phyloP scores from a whole-genome alignment of 2,113 vertebrate genomes.

The Oenanthe melanoleuca region DNA sequence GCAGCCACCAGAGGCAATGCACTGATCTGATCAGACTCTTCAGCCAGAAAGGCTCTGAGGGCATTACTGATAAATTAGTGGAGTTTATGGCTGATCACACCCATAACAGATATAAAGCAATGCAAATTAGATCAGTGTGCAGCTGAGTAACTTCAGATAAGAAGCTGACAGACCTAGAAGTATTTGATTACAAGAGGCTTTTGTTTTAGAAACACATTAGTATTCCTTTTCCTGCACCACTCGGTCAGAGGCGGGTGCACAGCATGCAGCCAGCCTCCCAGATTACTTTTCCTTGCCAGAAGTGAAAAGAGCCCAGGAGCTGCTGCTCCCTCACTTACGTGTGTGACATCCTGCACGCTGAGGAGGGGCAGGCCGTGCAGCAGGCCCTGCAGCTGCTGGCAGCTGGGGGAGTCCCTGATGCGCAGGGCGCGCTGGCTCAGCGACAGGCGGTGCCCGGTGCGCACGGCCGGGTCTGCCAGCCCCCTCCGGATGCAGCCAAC shows the following conservation, averaged over 20 bases:
- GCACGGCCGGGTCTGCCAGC: slow-evolving; percentile 84
- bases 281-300: background rate
- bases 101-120: background rate
- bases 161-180: background rate
- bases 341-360: slow-evolving; percentile 82
- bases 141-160: background rate
- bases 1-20: background rate
- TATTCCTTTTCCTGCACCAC: background rate
- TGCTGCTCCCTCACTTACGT: slow-evolving; percentile 75
- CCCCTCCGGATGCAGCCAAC: slow-evolving; percentile 81
- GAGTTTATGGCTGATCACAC: background rate
- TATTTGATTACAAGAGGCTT: background rate
- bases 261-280: background rate
- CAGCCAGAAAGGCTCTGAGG: background rate
- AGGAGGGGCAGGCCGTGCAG: slow-evolving; percentile 80
- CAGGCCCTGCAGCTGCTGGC: slow-evolving; percentile 74
- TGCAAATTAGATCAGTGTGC: background rate
- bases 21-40: background rate
- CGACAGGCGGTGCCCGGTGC: slow-evolving; percentile 87
- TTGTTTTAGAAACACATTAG: background rate
- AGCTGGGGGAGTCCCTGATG: slow-evolving; percentile 84
- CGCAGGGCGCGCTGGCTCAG: slow-evolving; percentile 87
- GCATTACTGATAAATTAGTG: background rate
- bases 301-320: rapidly evolving
- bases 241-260: background rate